A percentile compares a stretch with the other conserved stretches of the same genome.
These are phyloP conservation scores for Avahi laniger DNA, from an alignment of 2,797 vertebrate genomes.

Conservation along the genomic window DNA sequence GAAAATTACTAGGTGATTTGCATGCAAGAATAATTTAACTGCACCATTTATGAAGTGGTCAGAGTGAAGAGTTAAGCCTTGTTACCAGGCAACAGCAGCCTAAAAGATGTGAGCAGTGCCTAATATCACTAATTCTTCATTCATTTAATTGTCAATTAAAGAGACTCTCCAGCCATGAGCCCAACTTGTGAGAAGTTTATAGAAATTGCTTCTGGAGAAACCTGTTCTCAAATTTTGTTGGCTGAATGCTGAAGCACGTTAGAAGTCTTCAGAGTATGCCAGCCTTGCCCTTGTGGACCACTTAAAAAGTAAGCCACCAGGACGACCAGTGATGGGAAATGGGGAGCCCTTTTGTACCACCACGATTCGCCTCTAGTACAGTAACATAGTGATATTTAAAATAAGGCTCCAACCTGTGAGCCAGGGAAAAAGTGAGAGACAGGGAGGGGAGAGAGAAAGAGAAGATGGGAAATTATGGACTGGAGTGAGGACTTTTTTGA, in stretches of 20 bases:
- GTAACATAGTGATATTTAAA: neutral
- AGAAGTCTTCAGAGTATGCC: neutral
- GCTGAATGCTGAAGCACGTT: neutral
- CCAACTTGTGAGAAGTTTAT: neutral
- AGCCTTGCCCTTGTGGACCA: neutral
- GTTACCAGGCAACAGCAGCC: constrained; percentile 58
- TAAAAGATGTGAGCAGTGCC: neutral
- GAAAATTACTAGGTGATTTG: constrained; percentile 13
- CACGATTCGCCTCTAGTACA: neutral
- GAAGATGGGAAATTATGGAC: neutral
- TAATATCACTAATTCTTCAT: neutral
- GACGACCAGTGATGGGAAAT: neutral
- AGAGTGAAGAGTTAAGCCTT: neutral
- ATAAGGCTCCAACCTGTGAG: neutral
- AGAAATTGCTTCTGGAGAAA: neutral
- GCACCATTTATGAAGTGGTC: neutral
- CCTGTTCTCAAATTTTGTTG: neutral
- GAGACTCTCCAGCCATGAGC: neutral
- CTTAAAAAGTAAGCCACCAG: neutral
- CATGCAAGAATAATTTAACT: constrained; percentile 44
- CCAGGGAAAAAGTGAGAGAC: neutral
- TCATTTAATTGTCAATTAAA: neutral
- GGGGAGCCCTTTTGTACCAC: neutral
- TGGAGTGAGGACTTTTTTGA: neutral
- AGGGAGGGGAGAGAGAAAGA: neutral